Evolutionary conservation across 2,888 invertebrate genomes (phyloP).

Genomic region (Drosophila kambysellisi): DNA sequence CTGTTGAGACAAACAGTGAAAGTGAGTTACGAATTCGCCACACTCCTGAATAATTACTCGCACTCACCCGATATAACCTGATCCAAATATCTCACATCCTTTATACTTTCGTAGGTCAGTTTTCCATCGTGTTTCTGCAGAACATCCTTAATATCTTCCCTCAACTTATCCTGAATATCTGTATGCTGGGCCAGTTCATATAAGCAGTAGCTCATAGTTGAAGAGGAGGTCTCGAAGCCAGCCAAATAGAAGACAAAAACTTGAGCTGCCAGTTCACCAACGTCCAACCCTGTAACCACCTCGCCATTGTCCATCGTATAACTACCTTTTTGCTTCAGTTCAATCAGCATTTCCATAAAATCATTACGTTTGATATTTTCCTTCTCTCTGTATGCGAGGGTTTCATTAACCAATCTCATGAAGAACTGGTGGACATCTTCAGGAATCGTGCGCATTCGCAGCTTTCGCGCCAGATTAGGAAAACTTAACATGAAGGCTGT

Average conservation of each 20-base stretch:
- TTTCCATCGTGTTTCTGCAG: conserved; percentile 82
- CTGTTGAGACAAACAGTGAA: conserved; percentile 71
- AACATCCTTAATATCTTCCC: conserved; percentile 84
- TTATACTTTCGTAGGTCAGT: conserved; percentile 82
- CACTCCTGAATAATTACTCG: too few species aligned
- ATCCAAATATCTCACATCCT: conserved; percentile 85
- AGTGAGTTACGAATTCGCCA: not conserved
- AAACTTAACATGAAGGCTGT: conserved; percentile 53
- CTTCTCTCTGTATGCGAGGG: conserved; percentile 83
- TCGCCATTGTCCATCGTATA: conserved; percentile 70
- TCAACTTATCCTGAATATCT: conserved; percentile 84
- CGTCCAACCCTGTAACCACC: conserved; percentile 58
- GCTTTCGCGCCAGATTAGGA: conserved; percentile 62
- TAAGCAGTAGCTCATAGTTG: conserved; percentile 85
- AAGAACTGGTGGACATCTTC: conserved; percentile 79
- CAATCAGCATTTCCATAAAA: conserved; percentile 86
- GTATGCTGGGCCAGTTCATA: conserved; percentile 86
- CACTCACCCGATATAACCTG: conserved; percentile 85
- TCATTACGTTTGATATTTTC: conserved; percentile 84
- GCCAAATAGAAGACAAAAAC: conserved; percentile 86
- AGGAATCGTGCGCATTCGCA: conserved; percentile 64
- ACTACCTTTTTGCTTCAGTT: conserved; percentile 79
- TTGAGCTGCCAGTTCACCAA: conserved; percentile 86
- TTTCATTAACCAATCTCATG: conserved; percentile 82
- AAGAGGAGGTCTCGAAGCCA: conserved; percentile 86